phyloP scores from a whole-genome alignment of 2,888 invertebrate genomes.

The Papilio demoleus region DNA sequence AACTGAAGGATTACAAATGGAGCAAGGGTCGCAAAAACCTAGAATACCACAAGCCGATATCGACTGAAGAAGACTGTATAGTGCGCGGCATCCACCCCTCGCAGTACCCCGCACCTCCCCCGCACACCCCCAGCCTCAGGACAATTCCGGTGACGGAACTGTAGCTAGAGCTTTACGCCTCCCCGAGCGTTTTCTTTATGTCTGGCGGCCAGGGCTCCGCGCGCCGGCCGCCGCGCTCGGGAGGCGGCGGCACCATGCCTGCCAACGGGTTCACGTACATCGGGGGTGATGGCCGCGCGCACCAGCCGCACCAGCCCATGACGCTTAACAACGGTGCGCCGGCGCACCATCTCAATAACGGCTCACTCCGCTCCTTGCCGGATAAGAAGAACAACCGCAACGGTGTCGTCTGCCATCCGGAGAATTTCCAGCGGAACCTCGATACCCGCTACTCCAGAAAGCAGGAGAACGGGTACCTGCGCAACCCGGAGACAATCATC shows the following conservation, averaged over 20 bases:
- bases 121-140: slow-evolving; percentile 78
- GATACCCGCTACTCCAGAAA: slow-evolving; percentile 79
- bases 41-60: slow-evolving; percentile 95
- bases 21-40: slow-evolving; percentile 92
- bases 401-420: slow-evolving; percentile 75
- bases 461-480: slow-evolving; percentile 80
- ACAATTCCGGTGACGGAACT: slow-evolving; percentile 96
- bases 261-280: slow-evolving; percentile 91
- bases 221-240: slow-evolving; percentile 79
- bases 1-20: slow-evolving; percentile 92
- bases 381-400: slow-evolving; percentile 78
- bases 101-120: slow-evolving; percentile 79
- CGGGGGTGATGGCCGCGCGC: slow-evolving; percentile 86
- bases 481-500: slow-evolving; percentile 75
- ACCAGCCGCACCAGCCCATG: slow-evolving; percentile 75
- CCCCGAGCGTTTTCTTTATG: slow-evolving; percentile 91
- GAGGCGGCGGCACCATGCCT: slow-evolving; percentile 85
- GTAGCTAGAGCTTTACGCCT: slow-evolving; percentile 98
- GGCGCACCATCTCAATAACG: slow-evolving; percentile 79
- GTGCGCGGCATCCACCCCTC: slow-evolving; percentile 85
- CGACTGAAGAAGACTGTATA: slow-evolving; percentile 92
- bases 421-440: slow-evolving; percentile 79
- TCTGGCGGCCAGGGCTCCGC: slow-evolving; percentile 83
- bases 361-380: slow-evolving; percentile 77
- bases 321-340: slow-evolving; percentile 81